Conservation (phyloP, 2,113 vertebrate genomes). For the Coptodon bakossiorum region DNA sequence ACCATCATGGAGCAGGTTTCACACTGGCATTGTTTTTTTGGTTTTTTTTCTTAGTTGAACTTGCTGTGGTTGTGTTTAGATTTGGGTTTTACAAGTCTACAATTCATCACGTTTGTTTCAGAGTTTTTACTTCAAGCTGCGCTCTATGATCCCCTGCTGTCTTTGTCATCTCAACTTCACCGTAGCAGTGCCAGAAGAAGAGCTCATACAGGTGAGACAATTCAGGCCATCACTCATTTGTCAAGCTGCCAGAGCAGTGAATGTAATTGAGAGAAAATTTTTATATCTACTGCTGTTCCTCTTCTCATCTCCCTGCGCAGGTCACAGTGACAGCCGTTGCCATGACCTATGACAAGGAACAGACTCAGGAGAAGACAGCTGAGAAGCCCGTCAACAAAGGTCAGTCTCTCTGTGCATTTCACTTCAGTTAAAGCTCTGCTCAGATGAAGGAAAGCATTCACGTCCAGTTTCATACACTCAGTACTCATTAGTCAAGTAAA, state of each 20-base stretch:
- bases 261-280: rapidly evolving
- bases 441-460: neutral
- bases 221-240: neutral
- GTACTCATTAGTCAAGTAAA: neutral
- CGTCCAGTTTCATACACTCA: neutral
- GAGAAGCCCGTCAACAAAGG: conserved; percentile 86
- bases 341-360: conserved; percentile 93
- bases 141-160: conserved; percentile 95
- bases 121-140: conserved; percentile 97
- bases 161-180: conserved; percentile 96
- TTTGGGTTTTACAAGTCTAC: neutral
- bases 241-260: neutral
- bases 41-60: neutral
- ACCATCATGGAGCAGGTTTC: neutral
- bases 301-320: conserved; percentile 54
- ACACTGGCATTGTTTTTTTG: neutral
- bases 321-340: conserved; percentile 95
- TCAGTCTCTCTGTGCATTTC: conserved; percentile 39
- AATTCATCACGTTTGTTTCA: conserved; percentile 52
- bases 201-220: conserved; percentile 85
- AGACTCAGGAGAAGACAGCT: conserved; percentile 75
- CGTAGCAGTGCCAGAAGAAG: conserved; percentile 94
- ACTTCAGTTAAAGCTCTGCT: neutral
- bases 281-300: neutral
- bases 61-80: neutral